Conservation (phyloP, 2,888 invertebrate genomes). For the Mechanitis messenoides region DNA sequence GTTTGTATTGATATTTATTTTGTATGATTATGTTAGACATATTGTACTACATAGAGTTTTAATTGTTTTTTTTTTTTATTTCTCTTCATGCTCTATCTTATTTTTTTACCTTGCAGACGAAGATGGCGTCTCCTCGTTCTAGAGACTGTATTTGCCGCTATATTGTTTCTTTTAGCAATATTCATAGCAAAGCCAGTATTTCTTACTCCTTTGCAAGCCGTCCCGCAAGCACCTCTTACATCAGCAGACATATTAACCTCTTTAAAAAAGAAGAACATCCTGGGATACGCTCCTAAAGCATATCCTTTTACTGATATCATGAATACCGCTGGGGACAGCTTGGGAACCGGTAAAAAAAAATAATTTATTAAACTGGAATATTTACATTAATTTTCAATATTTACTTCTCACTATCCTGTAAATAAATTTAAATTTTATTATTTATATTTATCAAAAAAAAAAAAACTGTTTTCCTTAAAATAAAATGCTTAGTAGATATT, state of each 20-base stretch:
- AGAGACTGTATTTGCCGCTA: slow-evolving; percentile 43
- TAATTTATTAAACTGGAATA: neutral
- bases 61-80: neutral
- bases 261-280: slow-evolving; percentile 36
- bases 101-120: slow-evolving; percentile 39
- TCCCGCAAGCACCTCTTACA: slow-evolving; percentile 43
- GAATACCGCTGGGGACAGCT: slow-evolving; percentile 37
- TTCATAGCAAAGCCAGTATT: slow-evolving; percentile 57
- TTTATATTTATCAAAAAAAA: too few relatives aligned
- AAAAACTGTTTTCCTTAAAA: too few relatives aligned
- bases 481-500: too few relatives aligned
- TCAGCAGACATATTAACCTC: slow-evolving; percentile 41
- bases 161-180: slow-evolving; percentile 43
- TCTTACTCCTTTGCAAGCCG: slow-evolving; percentile 49
- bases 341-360: slow-evolving; percentile 41
- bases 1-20: slow-evolving; percentile 38
- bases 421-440: too few relatives aligned
- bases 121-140: slow-evolving; percentile 47
- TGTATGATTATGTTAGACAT: neutral
- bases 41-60: neutral
- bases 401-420: too few relatives aligned
- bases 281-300: slow-evolving; percentile 52
- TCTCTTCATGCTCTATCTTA: neutral
- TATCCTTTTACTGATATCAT: slow-evolving; percentile 43
- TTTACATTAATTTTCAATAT: neutral